Base-by-base conservation (phyloP, 2,113 vertebrate species). In the Amphiprion ocellaris region DNA sequence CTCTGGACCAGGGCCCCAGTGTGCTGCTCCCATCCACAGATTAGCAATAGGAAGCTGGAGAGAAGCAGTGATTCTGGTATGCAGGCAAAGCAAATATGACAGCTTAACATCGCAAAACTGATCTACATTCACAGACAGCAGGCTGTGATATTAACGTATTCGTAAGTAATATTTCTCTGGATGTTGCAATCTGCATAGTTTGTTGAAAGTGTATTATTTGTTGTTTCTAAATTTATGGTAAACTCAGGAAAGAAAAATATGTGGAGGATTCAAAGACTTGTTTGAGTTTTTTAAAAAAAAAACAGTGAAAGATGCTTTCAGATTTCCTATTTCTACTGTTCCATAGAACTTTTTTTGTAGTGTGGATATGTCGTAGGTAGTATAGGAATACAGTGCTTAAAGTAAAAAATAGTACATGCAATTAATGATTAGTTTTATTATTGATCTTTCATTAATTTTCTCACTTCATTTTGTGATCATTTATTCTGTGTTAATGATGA, bases 1-100 rank as follows among this genome's bases (percentile, higher is more conserved):
- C 87, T 93, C 79, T 74, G 81, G 80, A 82, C 77, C 77, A 69
- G 77, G 90, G 85, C 72, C 72, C 79, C 69, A 83, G 82, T 55
- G 81, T 21, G 16, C 78, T 17, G 49, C 83, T 91, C 83, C 86
- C 77, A 87, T 90, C 69, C 63, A 75, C 53, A 62, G 74, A 75
- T 81, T 41, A 84, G 69, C 56, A 76, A 75, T 64, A 85, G 60
- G 77, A 84, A 86, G 85, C 46, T 4, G 9, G 17, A 62, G 77
- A 83, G 64, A 73, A 72, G 44, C 76, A 62, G 82, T 46, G 53
- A 71, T 50, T 52, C 28, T 68, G 58, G 50, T 71, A 54, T 39
- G 14, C 17, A 58, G 41, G 26, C 24, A 74, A 62, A 72, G 73
- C 59, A 73, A 15, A 56, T n/a, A 58, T 28, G 33, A 61, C 68